These are phyloP conservation scores for Oreonectes daqikongensis DNA, from an alignment of 2,797 vertebrate species.

Conservation along the genomic window DNA sequence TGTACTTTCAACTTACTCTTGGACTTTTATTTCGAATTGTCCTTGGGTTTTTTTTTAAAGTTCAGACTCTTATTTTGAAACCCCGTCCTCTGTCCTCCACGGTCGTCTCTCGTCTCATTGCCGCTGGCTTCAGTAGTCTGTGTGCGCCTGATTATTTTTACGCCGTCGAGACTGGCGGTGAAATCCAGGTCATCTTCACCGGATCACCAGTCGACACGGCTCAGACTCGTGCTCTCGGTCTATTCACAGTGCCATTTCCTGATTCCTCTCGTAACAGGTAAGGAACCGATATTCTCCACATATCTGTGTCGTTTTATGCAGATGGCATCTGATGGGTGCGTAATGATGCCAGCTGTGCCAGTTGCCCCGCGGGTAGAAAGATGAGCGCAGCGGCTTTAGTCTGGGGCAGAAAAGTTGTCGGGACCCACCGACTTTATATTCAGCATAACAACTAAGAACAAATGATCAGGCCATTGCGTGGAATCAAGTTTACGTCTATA, in stretches of 20 bases:
- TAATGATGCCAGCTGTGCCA: slow-evolving; percentile 37
- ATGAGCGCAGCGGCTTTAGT: slow-evolving; percentile 5
- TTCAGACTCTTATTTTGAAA: slow-evolving; percentile 37
- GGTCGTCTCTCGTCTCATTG: not conserved
- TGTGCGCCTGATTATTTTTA: slow-evolving; percentile 48
- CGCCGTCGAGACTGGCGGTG: slow-evolving; percentile 53
- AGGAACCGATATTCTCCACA: not conserved
- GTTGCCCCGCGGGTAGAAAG: slow-evolving; percentile 28
- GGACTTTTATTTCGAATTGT: slow-evolving; percentile 39
- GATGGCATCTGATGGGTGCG: slow-evolving; percentile 27
- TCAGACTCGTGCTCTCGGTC: slow-evolving; percentile 13
- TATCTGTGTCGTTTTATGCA: slow-evolving; percentile 1
- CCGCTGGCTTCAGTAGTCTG: slow-evolving; percentile 39
- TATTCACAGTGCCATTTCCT: not conserved
- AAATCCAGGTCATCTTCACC: slow-evolving; percentile 57
- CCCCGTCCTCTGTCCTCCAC: not conserved
- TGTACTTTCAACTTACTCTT: not conserved
- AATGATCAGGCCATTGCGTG: not conserved
- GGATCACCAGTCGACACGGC: slow-evolving; percentile 35
- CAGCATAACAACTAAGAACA: slow-evolving; percentile 1
- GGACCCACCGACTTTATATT: slow-evolving; percentile 9
- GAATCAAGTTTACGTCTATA: not conserved
- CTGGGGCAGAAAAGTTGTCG: slow-evolving; percentile 31
- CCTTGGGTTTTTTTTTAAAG: not conserved
- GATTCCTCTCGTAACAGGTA: slow-evolving; percentile 35